Conservation (phyloP, 1,140 invertebrate species). For the Brachionus angularis region DNA sequence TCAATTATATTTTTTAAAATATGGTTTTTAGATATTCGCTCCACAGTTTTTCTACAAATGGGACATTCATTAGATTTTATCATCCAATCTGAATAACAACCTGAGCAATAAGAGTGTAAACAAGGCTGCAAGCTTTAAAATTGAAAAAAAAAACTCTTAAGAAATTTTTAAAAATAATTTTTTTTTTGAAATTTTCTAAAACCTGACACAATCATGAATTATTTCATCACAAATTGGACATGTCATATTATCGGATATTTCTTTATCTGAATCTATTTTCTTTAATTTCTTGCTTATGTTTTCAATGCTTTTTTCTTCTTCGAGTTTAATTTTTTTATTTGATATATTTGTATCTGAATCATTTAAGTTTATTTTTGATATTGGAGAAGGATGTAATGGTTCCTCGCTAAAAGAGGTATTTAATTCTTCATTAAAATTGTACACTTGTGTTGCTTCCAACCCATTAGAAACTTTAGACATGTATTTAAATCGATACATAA, state of each 20-base stretch:
- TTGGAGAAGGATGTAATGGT: too few relatives aligned
- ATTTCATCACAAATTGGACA: slow-evolving; percentile 56
- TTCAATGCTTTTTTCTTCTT: slow-evolving; percentile 31
- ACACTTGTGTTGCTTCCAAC: too few relatives aligned
- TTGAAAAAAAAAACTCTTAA: not conserved
- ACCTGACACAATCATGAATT: slow-evolving; percentile 57
- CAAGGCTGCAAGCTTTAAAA: slow-evolving; percentile 54
- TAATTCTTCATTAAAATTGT: too few relatives aligned
- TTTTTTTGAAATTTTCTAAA: not conserved
- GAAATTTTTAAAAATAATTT: not conserved
- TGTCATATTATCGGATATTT: slow-evolving; percentile 50
- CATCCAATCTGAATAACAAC: slow-evolving; percentile 57
- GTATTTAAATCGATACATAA: slow-evolving; percentile 50
- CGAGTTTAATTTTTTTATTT: slow-evolving; percentile 11
- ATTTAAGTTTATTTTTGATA: too few relatives aligned
- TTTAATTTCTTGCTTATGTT: not conserved
- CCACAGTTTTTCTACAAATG: slow-evolving; percentile 53
- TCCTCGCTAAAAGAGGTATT: too few relatives aligned
- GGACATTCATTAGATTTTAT: slow-evolving; percentile 53
- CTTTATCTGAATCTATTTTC: slow-evolving; percentile 47
- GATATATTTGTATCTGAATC: not conserved
- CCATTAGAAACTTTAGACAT: too few relatives aligned
- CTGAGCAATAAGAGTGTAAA: slow-evolving; percentile 55
- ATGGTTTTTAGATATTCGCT: slow-evolving; percentile 55
- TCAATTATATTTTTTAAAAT: slow-evolving; percentile 56